Evolutionary conservation across 2,113 vertebrate species (phyloP).

Genomic region (Onychorhynchus coronatus): DNA sequence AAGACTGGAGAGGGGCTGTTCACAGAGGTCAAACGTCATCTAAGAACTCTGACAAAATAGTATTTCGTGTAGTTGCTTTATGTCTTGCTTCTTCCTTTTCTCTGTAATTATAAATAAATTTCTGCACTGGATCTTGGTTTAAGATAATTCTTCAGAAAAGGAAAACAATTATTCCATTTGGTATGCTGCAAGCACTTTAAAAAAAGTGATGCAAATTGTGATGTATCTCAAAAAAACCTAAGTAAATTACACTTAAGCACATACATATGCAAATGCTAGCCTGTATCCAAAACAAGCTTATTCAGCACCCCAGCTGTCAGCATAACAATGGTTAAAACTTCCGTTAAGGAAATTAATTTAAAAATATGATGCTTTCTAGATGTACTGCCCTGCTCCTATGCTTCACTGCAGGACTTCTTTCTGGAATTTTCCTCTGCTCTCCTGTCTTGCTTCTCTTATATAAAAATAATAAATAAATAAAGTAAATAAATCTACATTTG

Average conservation of each 20-base stretch:
- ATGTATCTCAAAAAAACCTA: not conserved
- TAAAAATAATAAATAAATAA: not conserved
- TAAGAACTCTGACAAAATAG: not conserved
- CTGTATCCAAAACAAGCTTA: not conserved
- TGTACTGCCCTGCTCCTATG: not conserved
- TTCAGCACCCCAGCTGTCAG: not conserved
- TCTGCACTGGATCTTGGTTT: not conserved
- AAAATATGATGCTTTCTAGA: not conserved
- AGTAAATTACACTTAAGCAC: not conserved
- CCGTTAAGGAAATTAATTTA: not conserved
- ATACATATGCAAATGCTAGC: not conserved
- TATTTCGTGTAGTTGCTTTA: not conserved
- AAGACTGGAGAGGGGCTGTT: not conserved
- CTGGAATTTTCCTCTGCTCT: not conserved
- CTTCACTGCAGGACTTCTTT: not conserved
- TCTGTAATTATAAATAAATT: not conserved
- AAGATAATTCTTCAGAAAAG: not conserved
- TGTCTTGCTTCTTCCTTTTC: not conserved
- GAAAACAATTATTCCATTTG: not conserved
- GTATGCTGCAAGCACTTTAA: not conserved
- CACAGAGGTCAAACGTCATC: not conserved
- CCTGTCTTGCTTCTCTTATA: not conserved
- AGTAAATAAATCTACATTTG: not conserved
- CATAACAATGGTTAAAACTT: not conserved
- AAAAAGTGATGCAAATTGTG: constrained; percentile 14